Evolutionary conservation across 2,797 vertebrate species (phyloP).

Genomic region (Etheostoma nigrum): DNA sequence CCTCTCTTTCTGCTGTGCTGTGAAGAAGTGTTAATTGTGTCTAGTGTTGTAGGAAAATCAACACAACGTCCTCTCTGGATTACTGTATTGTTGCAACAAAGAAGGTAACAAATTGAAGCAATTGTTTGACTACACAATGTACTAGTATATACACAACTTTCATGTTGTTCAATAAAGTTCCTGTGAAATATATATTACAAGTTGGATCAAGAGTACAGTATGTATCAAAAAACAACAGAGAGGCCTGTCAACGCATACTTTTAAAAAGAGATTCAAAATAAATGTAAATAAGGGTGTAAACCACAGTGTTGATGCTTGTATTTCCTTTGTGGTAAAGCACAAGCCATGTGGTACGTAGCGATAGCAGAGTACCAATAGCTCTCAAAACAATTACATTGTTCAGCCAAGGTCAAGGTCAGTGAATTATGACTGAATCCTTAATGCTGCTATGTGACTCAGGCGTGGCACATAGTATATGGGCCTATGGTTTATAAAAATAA

Average conservation of each 20-base stretch:
- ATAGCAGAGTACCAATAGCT: slow-evolving; percentile 44
- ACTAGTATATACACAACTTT: neutral
- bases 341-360: slow-evolving; percentile 35
- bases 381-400: slow-evolving; percentile 68
- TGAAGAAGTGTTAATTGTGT: slow-evolving; percentile 10
- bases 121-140: slow-evolving; percentile 49
- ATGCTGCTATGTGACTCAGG: slow-evolving; percentile 14
- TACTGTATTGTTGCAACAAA: neutral
- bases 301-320: slow-evolving; percentile 22
- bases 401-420: slow-evolving; percentile 52
- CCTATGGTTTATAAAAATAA: neutral
- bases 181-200: slow-evolving; percentile 5
- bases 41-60: too few species aligned
- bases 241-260: neutral
- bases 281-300: slow-evolving; percentile 26
- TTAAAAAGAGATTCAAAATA: neutral
- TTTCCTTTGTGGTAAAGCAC: slow-evolving; percentile 53
- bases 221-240: neutral
- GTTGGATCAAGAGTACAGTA: neutral
- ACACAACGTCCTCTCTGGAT: neutral
- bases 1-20: neutral
- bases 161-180: slow-evolving; percentile 19
- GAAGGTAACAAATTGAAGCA: slow-evolving; percentile 23
- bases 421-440: slow-evolving; percentile 28
- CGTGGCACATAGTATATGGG: neutral